These are phyloP conservation scores for Amphipoea lucens DNA, from an alignment of 2,888 invertebrate species.

Conservation along the genomic window DNA sequence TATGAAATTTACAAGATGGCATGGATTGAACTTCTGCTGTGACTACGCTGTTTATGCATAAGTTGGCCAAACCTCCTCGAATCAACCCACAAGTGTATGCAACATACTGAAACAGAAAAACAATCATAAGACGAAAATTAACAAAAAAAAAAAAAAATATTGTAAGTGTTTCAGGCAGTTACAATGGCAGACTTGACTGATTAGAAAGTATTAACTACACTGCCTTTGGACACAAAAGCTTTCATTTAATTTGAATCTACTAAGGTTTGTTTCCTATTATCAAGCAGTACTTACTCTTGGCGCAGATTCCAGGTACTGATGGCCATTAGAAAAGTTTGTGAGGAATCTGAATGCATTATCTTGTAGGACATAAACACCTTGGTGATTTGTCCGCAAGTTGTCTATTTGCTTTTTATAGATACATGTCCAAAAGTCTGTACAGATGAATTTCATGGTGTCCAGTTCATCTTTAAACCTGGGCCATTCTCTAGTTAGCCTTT, in stretches of 20 bases:
- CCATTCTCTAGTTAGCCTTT: conserved; percentile 97
- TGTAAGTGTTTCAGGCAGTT: neutral
- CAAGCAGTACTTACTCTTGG: conserved; percentile 92
- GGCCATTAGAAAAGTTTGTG: conserved; percentile 95
- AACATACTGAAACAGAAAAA: conserved; percentile 91
- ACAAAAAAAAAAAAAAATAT: neutral
- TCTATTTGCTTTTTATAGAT: conserved; percentile 99
- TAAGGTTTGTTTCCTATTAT: neutral
- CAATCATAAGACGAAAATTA: neutral
- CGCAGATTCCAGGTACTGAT: conserved; percentile 97
- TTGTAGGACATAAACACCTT: conserved; percentile 99
- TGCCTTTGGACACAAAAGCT: neutral
- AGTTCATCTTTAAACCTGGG: conserved; percentile 98
- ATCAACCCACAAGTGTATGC: conserved; percentile 99
- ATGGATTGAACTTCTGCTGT: conserved; percentile 98
- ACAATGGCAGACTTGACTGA: neutral
- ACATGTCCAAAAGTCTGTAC: conserved; percentile 99
- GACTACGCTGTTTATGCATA: conserved; percentile 97
- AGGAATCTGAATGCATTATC: conserved; percentile 98
- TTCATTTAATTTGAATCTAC: neutral
- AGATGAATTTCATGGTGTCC: conserved; percentile 99
- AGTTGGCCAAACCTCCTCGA: conserved; percentile 97
- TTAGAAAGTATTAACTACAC: neutral
- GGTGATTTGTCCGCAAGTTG: conserved; percentile 98
- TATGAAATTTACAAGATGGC: conserved; percentile 98